Evolutionary conservation across 2,888 invertebrate genomes (phyloP), one percentile per base, ranked within the genome.

Genomic region (Idaea straminata): DNA sequence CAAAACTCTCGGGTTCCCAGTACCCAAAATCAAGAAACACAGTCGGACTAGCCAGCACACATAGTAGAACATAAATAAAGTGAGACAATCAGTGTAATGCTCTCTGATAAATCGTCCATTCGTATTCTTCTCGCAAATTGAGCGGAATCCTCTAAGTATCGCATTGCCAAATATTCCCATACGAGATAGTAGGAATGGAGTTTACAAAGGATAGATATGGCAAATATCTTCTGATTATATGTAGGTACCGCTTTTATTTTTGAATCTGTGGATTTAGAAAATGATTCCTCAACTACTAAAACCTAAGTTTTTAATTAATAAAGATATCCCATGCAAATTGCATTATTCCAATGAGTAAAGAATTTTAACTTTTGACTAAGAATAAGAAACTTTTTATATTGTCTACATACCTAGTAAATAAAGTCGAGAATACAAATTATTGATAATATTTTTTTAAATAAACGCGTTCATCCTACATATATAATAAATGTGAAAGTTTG

Each of bases 71-170:
- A 61, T 61, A 65, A 66, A 65, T 64, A 67, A 64, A 59, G 57
- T 34, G 16, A 64, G 64, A 66, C 66, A 69, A 67, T 70, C 67
- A 64, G 35, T 65, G 64, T 68, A 72, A 72, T 70, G 70, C 25
- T 10, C 25, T 16, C 60, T 59, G 70, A 66, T 68, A 70, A 69
- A 68, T 63, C 64, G 64, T 64, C 68, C 57, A 66, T 70, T 69
- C 62, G 67, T 68, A 70, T 69, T 72, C 70, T 66, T 61, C 4
- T 59, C 67, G 64, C 64, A 71, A 72, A 72, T 70, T 65, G 68
- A 64, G 61, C 63, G 61, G 64, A 69, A 69, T 69, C 66, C 66
- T 65, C 62, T 58, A 68, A 64, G 61, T 61, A 64, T n/a, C 57
- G 16, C 35, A 61, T 59, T 64, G 61, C 57, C 61, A 59, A 58